Evolutionary conservation across 2,888 invertebrate species (phyloP), one percentile per base, ranked within the genome.

Genomic region (Ligdia adustata): DNA sequence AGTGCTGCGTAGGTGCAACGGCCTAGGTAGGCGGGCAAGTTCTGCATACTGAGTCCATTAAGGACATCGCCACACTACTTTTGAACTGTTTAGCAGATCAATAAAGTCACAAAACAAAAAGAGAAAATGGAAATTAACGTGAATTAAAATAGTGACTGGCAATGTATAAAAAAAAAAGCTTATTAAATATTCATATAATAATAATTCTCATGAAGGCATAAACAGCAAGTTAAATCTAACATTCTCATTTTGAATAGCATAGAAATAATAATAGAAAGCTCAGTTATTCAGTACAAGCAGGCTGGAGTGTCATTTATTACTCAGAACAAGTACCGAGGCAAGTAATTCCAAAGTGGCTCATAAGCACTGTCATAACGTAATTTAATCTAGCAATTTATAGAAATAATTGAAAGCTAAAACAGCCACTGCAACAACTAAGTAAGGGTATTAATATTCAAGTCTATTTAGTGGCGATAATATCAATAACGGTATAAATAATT

Each of bases 21-120:
- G 61, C 72, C 80, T 60, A 51, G 48, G 80, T 78, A 68, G 82
- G 81, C 73, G 80, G 72, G 62, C 72, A 48, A 64, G 70, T 65
- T 61, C 33, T 60, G 59, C 57, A 55, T 50, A 57, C 55, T 48
- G 28, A 51, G 47, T 43, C 42, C 40, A 43, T 38, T 52, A 57
- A 60, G 55, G 57, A 50, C 31, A 39, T 37, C 32, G 39, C n/a
- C 45, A 38, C 47, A 41, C 44, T 54, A 40, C 26, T 29, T 41
- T 26, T 38, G 34, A 41, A 57, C 44, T 47, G 9, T 35, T 28
- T 32, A 26, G 7, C 24, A 31, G 27, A 26, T 16, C 9, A 13
- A 26, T 9, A n/a, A n/a, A n/a, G n/a, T n/a, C n/a, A n/a, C n/a
- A n/a, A n/a, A n/a, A n/a, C n/a, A n/a, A n/a, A n/a, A n/a, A n/a